phyloP scores from a whole-genome alignment of 2,888 invertebrate species.

The Chouioia cunea region DNA sequence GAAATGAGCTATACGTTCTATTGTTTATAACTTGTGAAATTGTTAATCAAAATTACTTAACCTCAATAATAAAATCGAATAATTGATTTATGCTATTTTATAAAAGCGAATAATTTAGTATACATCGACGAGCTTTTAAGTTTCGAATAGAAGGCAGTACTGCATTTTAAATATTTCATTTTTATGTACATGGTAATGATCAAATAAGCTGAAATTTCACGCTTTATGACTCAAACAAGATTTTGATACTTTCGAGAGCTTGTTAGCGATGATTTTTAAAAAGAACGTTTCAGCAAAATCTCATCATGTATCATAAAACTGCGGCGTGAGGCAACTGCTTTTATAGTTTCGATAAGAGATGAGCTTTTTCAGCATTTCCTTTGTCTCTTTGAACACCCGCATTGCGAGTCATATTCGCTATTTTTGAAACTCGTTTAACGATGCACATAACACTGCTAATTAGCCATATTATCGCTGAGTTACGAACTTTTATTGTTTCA shows the following conservation, averaged over 20 bases:
- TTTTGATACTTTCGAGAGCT: background rate
- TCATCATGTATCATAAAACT: background rate
- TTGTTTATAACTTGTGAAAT: no score
- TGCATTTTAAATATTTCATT: no score
- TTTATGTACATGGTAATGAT: no score
- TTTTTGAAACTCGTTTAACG: conserved; percentile 27
- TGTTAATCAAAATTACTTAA: no score
- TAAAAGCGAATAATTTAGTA: no score
- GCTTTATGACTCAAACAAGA: background rate
- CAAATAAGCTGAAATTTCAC: no score
- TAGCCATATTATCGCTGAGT: conserved; percentile 15
- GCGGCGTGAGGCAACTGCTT: conserved; percentile 7
- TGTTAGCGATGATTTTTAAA: conserved; percentile 2
- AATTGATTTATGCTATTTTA: no score
- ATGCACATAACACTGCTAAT: conserved; percentile 17
- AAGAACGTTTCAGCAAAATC: background rate
- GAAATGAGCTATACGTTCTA: no score
- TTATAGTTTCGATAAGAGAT: conserved; percentile 17
- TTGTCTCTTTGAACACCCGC: conserved; percentile 20
- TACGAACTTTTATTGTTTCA: conserved; percentile 9
- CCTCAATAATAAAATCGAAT: no score
- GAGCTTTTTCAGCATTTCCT: conserved; percentile 23
- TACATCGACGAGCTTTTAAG: no score
- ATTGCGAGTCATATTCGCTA: conserved; percentile 23
- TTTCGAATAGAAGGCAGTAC: no score